Evolutionary conservation across 1,140 invertebrate species (phyloP).

Genomic region (Maconellicoccus hirsutus): DNA sequence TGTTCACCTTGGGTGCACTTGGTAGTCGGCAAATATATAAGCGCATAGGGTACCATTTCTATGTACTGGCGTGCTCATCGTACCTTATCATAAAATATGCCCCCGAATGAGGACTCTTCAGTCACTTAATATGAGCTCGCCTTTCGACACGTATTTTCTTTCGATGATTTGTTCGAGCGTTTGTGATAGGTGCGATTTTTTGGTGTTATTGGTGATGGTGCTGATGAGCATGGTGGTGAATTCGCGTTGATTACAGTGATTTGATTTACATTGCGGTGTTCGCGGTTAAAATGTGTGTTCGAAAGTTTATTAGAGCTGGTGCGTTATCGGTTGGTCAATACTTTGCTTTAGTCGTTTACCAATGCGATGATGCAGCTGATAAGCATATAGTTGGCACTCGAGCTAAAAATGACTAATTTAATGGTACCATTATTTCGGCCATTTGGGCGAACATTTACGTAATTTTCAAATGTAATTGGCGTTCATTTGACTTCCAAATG

Average conservation of each 20-base stretch:
- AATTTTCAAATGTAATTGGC: not conserved
- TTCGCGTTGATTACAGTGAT: too few species aligned
- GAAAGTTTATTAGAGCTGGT: too few species aligned
- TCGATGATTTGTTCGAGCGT: not conserved
- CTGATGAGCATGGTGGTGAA: not conserved
- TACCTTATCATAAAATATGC: conserved; percentile 17
- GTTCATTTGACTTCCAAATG: not conserved
- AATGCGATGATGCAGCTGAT: too few species aligned
- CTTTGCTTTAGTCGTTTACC: too few species aligned
- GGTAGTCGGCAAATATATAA: not conserved
- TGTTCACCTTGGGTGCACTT: conserved; percentile 19
- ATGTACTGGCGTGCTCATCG: conserved; percentile 13
- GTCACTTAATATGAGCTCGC: not conserved
- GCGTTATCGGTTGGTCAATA: too few species aligned
- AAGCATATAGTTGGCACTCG: too few species aligned
- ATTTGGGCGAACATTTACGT: not conserved
- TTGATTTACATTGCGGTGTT: too few species aligned
- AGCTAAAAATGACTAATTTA: not conserved
- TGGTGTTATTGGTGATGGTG: not conserved
- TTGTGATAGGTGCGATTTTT: not conserved
- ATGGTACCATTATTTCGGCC: not conserved
- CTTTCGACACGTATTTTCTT: conserved; percentile 15
- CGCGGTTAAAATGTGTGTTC: too few species aligned
- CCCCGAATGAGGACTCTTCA: conserved; percentile 7
- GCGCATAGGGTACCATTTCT: conserved; percentile 13